Conservation (phyloP, 1,140 invertebrate species). For the Plutomurus gul region DNA sequence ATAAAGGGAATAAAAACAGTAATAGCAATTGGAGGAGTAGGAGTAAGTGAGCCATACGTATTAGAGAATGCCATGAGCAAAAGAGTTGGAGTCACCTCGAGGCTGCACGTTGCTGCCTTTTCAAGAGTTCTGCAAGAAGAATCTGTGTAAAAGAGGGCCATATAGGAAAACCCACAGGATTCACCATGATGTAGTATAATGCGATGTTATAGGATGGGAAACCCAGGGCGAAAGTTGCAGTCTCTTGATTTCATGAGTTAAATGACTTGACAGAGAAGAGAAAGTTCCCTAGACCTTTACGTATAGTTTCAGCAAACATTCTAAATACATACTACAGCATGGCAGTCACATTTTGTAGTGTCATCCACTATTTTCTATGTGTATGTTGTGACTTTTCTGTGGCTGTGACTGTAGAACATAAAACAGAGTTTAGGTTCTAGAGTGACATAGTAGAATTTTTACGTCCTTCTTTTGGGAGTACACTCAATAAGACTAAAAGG, state of each 20-base stretch:
- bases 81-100: not conserved
- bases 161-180: not conserved
- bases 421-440: too few relatives aligned
- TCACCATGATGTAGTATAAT: slow-evolving; percentile 10
- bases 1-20: not conserved
- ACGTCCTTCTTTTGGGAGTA: not conserved
- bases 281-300: too few relatives aligned
- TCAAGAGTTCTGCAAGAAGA: slow-evolving; percentile 1
- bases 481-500: not conserved
- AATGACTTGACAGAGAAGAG: not conserved
- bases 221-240: not conserved
- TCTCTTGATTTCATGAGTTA: not conserved
- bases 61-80: not conserved
- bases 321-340: too few relatives aligned
- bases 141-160: not conserved
- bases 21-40: slow-evolving; percentile 4
- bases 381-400: too few relatives aligned
- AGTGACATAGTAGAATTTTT: too few relatives aligned
- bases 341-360: too few relatives aligned
- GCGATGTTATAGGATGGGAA: not conserved
- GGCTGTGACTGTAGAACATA: too few relatives aligned
- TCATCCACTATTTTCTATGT: too few relatives aligned
- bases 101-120: not conserved
- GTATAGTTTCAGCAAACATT: too few relatives aligned
- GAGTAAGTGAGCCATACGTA: not conserved